Evolutionary conservation across 2,113 vertebrate species (phyloP), one percentile per base, ranked within the genome.

Genomic region (Podiceps cristatus): DNA sequence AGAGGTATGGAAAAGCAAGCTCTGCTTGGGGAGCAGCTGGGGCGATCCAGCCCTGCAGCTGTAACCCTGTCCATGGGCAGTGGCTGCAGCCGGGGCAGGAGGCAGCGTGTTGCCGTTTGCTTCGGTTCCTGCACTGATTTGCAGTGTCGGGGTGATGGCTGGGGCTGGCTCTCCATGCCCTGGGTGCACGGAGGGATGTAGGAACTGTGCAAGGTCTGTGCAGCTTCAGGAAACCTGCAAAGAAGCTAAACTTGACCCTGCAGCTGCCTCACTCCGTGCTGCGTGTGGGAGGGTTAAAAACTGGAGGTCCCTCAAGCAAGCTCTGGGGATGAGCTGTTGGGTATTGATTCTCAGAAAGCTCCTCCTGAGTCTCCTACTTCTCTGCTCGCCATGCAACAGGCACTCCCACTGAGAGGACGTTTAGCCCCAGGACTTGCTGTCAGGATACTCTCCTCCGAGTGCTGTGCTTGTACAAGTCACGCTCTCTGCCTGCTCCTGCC

Each of bases 121-220:
- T 86, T 90, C 0, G 0, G 13, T 37, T 40, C 25, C 40, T 72
- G 74, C 14, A 11, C 55, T 3, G 2, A 27, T 67, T 27, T 63
- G 35, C 1, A 3, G 29, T 5, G 25, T 8, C n/a, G 9, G 29
- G 18, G 29, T 49, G 60, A 52, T 63, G 74, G 31, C 35, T 74
- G 45, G 42, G 66, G n/a, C 29, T 1, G 3, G 19, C 64, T 50
- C 5, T 83, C 18, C 62, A 33, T 18, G 53, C 11, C 22, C 62
- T 45, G 47, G 19, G 17, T 56, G 33, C 10, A 4, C 2, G 8
- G 17, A 84, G 55, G n/a, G 67, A 28, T 16, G 24, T 11, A 59
- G 74, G 49, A 68, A 15, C 29, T 22, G 17, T 47, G n/a, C 60
- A 8, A 50, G 44, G 19, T 22, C 13, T 58, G 17, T 5, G 16